Percentiles rank a stretch among this genome's conserved stretches.
Conservation (phyloP, 2,797 vertebrate species). For the Pampus argenteus region DNA sequence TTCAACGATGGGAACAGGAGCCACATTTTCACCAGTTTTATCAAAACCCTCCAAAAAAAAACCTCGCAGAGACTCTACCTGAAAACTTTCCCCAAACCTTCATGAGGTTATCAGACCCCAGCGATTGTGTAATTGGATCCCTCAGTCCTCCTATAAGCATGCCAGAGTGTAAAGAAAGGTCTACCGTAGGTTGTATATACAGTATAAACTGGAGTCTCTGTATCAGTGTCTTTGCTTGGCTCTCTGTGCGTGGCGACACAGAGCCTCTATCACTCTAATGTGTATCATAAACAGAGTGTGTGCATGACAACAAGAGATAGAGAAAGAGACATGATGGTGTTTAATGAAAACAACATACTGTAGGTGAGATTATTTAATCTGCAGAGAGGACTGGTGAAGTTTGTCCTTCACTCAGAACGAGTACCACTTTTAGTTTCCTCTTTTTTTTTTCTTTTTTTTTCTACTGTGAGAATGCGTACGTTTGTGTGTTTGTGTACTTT, state of each 20-base stretch:
- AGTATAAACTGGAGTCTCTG: slow-evolving; percentile 73
- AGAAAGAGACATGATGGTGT: slow-evolving; percentile 31
- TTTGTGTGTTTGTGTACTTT: slow-evolving; percentile 68
- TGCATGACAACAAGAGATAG: slow-evolving; percentile 45
- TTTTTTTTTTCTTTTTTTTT: too few relatives aligned
- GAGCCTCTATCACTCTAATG: slow-evolving; percentile 57
- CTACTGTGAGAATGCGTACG: slow-evolving; percentile 72
- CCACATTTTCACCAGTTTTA: slow-evolving; percentile 47
- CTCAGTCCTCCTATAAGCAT: slow-evolving; percentile 55
- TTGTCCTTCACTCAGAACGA: slow-evolving; percentile 55
- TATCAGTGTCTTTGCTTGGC: slow-evolving; percentile 71
- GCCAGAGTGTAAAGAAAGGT: slow-evolving; percentile 52
- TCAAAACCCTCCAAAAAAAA: slow-evolving; percentile 29
- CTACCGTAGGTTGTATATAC: slow-evolving; percentile 67
- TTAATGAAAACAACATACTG: slow-evolving; percentile 43
- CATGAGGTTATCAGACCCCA: slow-evolving; percentile 18
- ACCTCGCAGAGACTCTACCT: slow-evolving; percentile 37
- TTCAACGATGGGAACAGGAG: slow-evolving; percentile 62
- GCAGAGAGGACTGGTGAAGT: slow-evolving; percentile 64
- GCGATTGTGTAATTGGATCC: slow-evolving; percentile 52
- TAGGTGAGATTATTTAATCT: slow-evolving; percentile 54
- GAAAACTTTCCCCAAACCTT: slow-evolving; percentile 24
- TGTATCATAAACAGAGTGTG: slow-evolving; percentile 63
- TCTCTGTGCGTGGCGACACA: slow-evolving; percentile 51
- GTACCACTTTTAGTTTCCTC: slow-evolving; percentile 60